phyloP scores from a whole-genome alignment of 2,888 invertebrate species.

The Pristionchus entomophagus region DNA sequence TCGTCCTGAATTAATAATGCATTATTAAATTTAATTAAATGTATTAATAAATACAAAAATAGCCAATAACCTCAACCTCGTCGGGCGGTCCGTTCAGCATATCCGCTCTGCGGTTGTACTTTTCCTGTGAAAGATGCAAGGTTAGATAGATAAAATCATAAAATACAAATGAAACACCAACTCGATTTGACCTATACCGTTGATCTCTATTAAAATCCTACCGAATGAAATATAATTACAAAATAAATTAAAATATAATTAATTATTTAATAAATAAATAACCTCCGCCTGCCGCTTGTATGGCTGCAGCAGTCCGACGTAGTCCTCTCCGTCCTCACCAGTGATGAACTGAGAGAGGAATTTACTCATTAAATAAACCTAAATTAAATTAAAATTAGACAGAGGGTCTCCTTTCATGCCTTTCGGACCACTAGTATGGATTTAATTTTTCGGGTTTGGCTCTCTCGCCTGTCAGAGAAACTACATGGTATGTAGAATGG shows the following conservation, averaged over 20 bases:
- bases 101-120: background rate
- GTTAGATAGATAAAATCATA: background rate
- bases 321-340: background rate
- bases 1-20: background rate
- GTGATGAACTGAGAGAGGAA: background rate
- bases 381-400: too few relatives aligned
- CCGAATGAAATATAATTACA: too few relatives aligned
- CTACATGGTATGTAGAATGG: too few relatives aligned
- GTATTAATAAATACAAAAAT: background rate
- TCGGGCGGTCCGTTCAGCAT: background rate
- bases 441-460: too few relatives aligned
- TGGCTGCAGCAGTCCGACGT: background rate
- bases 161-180: background rate
- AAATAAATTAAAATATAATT: too few relatives aligned
- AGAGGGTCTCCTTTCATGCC: too few relatives aligned
- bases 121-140: background rate
- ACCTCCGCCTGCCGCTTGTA: background rate
- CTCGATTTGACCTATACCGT: too few relatives aligned
- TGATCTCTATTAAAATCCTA: too few relatives aligned
- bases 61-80: background rate
- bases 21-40: background rate
- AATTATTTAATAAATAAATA: too few relatives aligned
- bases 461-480: too few relatives aligned
- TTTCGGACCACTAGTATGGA: too few relatives aligned
- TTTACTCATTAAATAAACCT: too few relatives aligned